Conservation (phyloP, 2,113 vertebrate genomes). For the Macroglossus sobrinus region DNA sequence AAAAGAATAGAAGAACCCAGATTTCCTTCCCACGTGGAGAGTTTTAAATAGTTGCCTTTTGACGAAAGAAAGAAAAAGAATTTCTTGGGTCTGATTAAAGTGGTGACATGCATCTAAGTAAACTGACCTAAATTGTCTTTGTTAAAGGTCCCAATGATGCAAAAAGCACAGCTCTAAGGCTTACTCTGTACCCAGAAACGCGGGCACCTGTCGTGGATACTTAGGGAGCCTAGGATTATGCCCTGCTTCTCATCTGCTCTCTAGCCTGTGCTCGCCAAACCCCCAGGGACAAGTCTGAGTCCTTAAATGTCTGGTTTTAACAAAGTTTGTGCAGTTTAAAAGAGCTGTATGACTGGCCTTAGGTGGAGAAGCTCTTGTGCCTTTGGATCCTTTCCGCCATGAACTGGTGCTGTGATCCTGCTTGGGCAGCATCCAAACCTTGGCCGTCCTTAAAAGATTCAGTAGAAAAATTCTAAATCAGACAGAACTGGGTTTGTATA, state of each 20-base stretch:
- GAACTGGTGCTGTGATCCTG: not conserved
- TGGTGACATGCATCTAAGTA: not conserved
- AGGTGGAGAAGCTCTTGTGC: not conserved
- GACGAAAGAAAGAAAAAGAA: not conserved
- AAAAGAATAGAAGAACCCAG: not conserved
- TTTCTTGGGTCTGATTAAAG: not conserved
- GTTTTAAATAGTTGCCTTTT: not conserved
- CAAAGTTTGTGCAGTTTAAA: not conserved
- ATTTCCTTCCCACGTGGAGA: not conserved
- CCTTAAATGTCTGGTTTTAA: not conserved
- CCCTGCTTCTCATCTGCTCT: not conserved
- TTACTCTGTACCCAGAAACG: not conserved
- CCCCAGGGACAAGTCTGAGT: not conserved
- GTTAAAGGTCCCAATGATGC: not conserved
- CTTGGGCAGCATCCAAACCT: not conserved
- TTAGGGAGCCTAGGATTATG: not conserved
- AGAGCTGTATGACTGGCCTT: not conserved
- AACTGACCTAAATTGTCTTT: not conserved
- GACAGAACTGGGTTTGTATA: not conserved
- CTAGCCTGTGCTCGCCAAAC: fast-evolving
- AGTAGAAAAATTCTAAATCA: not conserved
- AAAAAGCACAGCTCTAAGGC: not conserved
- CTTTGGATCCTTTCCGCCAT: not conserved
- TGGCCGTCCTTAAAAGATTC: not conserved
- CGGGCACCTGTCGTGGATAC: fast-evolving